These are phyloP conservation scores for Lamprologus ornatipinnis DNA, from an alignment of 2,113 vertebrate genomes.

Conservation along the genomic window DNA sequence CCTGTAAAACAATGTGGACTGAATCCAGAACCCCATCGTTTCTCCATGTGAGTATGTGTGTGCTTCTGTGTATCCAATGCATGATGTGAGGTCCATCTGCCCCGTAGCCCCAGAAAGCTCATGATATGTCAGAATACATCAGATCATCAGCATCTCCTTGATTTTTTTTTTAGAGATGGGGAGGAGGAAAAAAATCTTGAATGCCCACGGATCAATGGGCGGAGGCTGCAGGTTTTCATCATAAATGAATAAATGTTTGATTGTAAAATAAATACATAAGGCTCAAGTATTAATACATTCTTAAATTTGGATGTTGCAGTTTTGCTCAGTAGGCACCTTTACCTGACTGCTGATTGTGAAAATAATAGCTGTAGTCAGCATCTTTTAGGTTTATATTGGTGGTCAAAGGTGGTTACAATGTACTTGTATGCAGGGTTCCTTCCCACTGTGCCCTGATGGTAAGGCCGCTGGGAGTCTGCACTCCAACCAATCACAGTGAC, in stretches of 20 bases:
- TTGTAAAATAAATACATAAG: neutral
- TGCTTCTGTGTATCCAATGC: neutral
- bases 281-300: neutral
- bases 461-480: neutral
- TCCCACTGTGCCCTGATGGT: neutral
- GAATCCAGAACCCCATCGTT: neutral
- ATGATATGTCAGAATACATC: constrained; percentile 36
- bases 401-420: neutral
- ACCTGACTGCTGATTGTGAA: neutral
- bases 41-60: neutral
- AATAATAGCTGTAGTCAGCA: neutral
- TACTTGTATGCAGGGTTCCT: neutral
- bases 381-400: neutral
- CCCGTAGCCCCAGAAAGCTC: constrained; percentile 16
- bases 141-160: constrained; percentile 21
- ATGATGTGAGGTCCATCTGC: constrained; percentile 59
- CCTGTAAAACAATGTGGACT: neutral
- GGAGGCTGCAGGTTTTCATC: neutral
- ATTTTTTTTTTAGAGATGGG: neutral
- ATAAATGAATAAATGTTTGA: neutral
- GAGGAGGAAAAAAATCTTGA: neutral
- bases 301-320: neutral
- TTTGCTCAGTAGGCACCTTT: neutral
- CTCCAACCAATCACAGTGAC: constrained; percentile 30
- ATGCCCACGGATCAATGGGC: neutral